phyloP scores from a whole-genome alignment of 2,888 invertebrate species.

The Diplazon laetatorius region DNA sequence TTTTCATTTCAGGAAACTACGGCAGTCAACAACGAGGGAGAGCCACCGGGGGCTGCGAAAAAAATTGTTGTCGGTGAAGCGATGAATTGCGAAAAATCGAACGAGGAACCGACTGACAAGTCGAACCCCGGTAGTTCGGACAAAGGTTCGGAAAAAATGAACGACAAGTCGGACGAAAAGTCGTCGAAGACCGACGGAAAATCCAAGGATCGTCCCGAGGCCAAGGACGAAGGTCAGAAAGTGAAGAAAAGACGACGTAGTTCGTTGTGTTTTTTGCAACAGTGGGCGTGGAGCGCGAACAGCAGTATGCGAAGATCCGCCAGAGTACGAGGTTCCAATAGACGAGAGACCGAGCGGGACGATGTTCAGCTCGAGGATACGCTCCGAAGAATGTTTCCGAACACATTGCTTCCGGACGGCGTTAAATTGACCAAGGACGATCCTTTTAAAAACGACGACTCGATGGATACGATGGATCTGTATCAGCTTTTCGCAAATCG shows the following conservation, averaged over 20 bases:
- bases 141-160: slow-evolving; percentile 68
- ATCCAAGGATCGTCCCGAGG: slow-evolving; percentile 78
- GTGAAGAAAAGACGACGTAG: slow-evolving; percentile 88
- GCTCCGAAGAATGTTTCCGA: slow-evolving; percentile 87
- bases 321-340: slow-evolving; percentile 82
- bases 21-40: slow-evolving; percentile 61
- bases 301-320: slow-evolving; percentile 82
- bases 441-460: slow-evolving; percentile 83
- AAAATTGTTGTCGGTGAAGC: slow-evolving; percentile 54
- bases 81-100: slow-evolving; percentile 81
- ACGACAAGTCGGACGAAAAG: slow-evolving; percentile 64
- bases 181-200: slow-evolving; percentile 73
- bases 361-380: slow-evolving; percentile 87
- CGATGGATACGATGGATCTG: slow-evolving; percentile 86
- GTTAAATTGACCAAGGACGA: slow-evolving; percentile 82
- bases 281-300: slow-evolving; percentile 90
- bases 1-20: slow-evolving; percentile 57
- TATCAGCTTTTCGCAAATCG: slow-evolving; percentile 85
- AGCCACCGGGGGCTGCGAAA: slow-evolving; percentile 19
- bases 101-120: slow-evolving; percentile 65
- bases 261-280: slow-evolving; percentile 88
- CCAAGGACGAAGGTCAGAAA: slow-evolving; percentile 83
- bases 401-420: slow-evolving; percentile 83
- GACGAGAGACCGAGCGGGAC: slow-evolving; percentile 85
- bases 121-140: slow-evolving; percentile 56